Conservation (phyloP, 2,888 invertebrate genomes). For the Brachyptera putata region DNA sequence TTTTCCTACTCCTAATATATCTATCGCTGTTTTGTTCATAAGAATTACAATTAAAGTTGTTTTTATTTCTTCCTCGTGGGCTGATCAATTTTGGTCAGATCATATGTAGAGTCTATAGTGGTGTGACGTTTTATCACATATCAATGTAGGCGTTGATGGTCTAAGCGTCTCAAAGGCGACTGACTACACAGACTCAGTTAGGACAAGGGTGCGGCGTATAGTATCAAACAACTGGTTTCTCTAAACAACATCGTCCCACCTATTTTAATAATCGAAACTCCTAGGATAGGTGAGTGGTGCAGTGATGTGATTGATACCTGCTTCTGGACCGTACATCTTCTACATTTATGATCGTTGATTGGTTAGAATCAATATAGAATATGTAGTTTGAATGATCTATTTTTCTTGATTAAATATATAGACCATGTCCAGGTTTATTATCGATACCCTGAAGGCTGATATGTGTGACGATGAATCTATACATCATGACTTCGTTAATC, state of each 20-base stretch:
- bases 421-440: no score
- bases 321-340: no score
- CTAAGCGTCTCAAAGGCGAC: neutral
- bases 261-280: slow-evolving; percentile 6
- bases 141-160: neutral
- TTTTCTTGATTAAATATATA: no score
- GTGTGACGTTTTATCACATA: neutral
- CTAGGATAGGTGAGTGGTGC: no score
- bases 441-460: no score
- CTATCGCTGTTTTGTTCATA: no score
- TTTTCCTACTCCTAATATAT: neutral
- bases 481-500: no score
- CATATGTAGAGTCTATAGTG: no score
- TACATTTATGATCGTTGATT: no score
- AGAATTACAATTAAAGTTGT: slow-evolving; percentile 18
- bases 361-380: no score
- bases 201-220: slow-evolving; percentile 14
- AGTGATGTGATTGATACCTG: neutral
- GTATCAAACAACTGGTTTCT: slow-evolving; percentile 15
- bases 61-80: slow-evolving; percentile 10
- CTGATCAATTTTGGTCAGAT: slow-evolving; percentile 18
- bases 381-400: no score
- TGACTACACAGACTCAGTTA: neutral
- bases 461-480: no score
- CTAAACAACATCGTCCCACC: neutral